Conservation (phyloP, 2,888 invertebrate genomes). For the Cheilosia scutellata region DNA sequence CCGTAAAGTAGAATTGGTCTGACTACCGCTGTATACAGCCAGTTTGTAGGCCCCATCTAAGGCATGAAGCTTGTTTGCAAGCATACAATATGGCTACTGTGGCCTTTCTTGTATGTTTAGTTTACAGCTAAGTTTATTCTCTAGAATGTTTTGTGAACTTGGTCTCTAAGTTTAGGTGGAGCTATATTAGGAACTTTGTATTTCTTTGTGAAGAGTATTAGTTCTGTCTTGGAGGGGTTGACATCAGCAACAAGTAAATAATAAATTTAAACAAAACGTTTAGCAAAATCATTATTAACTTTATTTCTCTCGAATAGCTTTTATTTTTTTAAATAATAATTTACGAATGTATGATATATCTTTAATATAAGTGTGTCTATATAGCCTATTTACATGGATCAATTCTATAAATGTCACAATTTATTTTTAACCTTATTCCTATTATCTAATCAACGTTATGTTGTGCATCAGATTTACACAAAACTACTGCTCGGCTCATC, state of each 20-base stretch:
- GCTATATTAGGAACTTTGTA: no score
- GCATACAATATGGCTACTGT: no score
- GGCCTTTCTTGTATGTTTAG: no score
- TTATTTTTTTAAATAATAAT: slow-evolving; percentile 55
- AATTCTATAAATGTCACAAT: slow-evolving; percentile 36
- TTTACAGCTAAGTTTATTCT: no score
- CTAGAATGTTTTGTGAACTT: no score
- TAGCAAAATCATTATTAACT: slow-evolving; percentile 41
- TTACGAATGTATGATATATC: slow-evolving; percentile 51
- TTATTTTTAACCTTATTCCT: slow-evolving; percentile 18
- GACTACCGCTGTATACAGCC: no score
- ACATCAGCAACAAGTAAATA: background rate
- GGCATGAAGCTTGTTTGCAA: no score
- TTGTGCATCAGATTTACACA: slow-evolving; percentile 83
- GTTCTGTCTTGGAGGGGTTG: no score
- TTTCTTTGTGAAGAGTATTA: no score
- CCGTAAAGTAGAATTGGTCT: no score
- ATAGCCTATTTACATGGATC: slow-evolving; percentile 63
- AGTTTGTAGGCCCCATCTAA: no score
- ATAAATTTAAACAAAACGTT: background rate
- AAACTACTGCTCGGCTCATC: slow-evolving; percentile 88
- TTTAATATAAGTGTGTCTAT: slow-evolving; percentile 34
- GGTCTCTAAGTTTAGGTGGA: no score
- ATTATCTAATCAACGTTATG: slow-evolving; percentile 31
- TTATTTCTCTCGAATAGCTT: slow-evolving; percentile 59